A percentile compares a stretch with the other conserved stretches of the same genome.
phyloP scores from a whole-genome alignment of 2,888 invertebrate genomes.

The Serripes groenlandicus region DNA sequence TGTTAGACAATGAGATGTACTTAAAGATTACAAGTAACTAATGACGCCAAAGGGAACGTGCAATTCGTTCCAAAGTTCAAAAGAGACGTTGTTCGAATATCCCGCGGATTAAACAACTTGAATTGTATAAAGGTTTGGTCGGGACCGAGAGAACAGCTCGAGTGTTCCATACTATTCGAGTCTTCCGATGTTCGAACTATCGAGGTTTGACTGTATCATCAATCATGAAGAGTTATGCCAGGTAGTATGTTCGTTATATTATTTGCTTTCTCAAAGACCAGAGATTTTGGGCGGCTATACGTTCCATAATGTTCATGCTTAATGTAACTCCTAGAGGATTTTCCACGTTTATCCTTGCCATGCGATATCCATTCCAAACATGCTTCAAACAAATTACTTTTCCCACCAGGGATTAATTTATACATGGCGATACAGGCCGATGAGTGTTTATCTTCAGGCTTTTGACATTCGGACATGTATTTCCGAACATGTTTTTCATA shows the following conservation, averaged over 20 bases:
- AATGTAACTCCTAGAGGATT: neutral
- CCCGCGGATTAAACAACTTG: too few species aligned
- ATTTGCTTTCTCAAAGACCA: neutral
- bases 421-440: neutral
- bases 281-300: neutral
- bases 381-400: neutral
- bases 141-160: too few species aligned
- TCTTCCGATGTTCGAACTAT: too few species aligned
- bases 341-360: neutral
- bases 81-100: too few species aligned
- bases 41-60: too few species aligned
- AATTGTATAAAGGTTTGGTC: too few species aligned
- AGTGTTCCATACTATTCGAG: too few species aligned
- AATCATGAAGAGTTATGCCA: neutral
- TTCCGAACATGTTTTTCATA: neutral
- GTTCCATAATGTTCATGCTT: conserved; percentile 8
- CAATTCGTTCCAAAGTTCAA: too few species aligned
- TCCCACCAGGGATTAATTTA: neutral
- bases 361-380: conserved; percentile 9
- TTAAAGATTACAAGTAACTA: too few species aligned
- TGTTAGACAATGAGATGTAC: too few species aligned
- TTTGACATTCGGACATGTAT: neutral
- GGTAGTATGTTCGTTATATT: neutral
- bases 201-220: neutral
- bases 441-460: neutral